Evolutionary conservation across 2,113 vertebrate species (phyloP).

Genomic region (Dasyornis broadbenti): DNA sequence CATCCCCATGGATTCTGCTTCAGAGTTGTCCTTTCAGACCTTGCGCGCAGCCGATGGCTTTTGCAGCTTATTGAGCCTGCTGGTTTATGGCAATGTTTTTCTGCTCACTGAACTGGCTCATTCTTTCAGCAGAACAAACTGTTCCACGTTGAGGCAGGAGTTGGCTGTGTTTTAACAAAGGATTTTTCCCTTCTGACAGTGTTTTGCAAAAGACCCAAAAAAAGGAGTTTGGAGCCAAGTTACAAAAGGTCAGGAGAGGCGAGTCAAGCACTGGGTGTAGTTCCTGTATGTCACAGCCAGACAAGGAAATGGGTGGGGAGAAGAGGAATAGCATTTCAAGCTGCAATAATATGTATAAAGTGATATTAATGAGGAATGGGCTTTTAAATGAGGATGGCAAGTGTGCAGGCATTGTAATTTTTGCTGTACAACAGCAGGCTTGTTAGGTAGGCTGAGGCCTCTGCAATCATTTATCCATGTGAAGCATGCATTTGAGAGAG

Average conservation of each 20-base stretch:
- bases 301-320: slow-evolving; percentile 75
- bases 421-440: neutral
- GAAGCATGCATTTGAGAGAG: neutral
- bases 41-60: slow-evolving; percentile 9
- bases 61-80: slow-evolving; percentile 59
- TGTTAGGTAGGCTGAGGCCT: neutral
- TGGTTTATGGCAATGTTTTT: slow-evolving; percentile 76
- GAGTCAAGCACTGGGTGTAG: slow-evolving; percentile 75
- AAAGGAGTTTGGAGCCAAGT: slow-evolving; percentile 79
- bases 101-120: slow-evolving; percentile 81
- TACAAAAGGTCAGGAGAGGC: slow-evolving; percentile 81
- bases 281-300: slow-evolving; percentile 78
- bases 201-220: slow-evolving; percentile 79
- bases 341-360: slow-evolving; percentile 43
- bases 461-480: neutral
- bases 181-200: slow-evolving; percentile 72
- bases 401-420: slow-evolving; percentile 18
- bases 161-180: slow-evolving; percentile 81
- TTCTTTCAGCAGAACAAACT: slow-evolving; percentile 81
- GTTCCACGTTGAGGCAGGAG: slow-evolving; percentile 77
- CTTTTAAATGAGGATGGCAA: slow-evolving; percentile 37
- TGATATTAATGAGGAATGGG: slow-evolving; percentile 53
- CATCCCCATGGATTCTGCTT: neutral
- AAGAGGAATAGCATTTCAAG: slow-evolving; percentile 59
- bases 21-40: neutral